These are phyloP conservation scores for Cephalopholis sonnerati DNA, from an alignment of 2,113 vertebrate species.

Conservation along the genomic window DNA sequence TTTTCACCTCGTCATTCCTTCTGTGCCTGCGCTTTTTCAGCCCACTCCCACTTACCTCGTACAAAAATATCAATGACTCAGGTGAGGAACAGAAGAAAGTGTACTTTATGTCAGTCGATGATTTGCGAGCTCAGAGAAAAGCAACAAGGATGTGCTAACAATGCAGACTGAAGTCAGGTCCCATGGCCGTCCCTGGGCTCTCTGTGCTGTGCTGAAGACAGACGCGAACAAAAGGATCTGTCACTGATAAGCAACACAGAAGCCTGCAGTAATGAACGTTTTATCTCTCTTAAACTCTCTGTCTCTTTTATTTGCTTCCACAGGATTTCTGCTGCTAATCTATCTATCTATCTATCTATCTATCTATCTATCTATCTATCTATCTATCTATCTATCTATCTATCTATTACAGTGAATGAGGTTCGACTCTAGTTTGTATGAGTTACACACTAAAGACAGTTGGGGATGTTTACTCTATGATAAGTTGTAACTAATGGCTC, in stretches of 20 bases:
- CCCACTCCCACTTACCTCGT: slow-evolving; percentile 4
- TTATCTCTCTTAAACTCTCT: slow-evolving; percentile 22
- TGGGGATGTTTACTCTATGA: too few relatives aligned
- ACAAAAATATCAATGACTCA: slow-evolving; percentile 38
- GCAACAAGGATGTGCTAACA: slow-evolving; percentile 35
- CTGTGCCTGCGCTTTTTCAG: neutral
- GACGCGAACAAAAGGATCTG: slow-evolving; percentile 49
- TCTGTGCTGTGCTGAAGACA: slow-evolving; percentile 34
- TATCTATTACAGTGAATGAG: too few relatives aligned
- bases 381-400: slow-evolving; percentile 6
- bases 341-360: slow-evolving; percentile 8
- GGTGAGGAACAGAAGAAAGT: slow-evolving; percentile 45
- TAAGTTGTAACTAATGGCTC: slow-evolving; percentile 4
- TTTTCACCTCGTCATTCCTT: slow-evolving; percentile 12
- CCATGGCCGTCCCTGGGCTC: neutral
- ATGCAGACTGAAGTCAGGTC: slow-evolving; percentile 47
- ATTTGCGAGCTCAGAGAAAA: slow-evolving; percentile 56
- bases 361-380: slow-evolving; percentile 15
- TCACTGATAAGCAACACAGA: slow-evolving; percentile 50
- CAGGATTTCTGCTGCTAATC: neutral
- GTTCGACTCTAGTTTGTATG: too few relatives aligned
- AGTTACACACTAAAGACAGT: too few relatives aligned
- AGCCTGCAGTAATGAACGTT: slow-evolving; percentile 33
- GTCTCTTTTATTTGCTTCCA: slow-evolving; percentile 1
- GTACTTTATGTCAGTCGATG: slow-evolving; percentile 47